These are phyloP conservation scores for Lamprologus sp. DNA, from an alignment of 2,113 vertebrate genomes.

Conservation along the genomic window DNA sequence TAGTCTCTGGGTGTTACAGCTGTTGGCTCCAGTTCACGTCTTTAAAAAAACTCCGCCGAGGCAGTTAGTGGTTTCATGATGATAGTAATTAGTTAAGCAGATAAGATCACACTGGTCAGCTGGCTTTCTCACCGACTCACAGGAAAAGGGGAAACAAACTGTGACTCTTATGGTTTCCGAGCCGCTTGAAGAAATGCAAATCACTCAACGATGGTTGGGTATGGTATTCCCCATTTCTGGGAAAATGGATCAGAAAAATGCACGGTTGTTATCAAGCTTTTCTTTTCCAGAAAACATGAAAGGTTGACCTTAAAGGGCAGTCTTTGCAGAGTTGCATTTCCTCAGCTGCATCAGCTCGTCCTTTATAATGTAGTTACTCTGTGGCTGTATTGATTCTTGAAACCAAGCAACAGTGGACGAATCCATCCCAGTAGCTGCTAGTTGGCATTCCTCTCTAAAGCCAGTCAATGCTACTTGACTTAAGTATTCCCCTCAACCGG, in stretches of 20 bases:
- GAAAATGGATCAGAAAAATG: neutral
- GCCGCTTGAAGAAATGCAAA: neutral
- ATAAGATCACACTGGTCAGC: neutral
- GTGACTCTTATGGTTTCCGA: neutral
- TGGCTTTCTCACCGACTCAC: neutral
- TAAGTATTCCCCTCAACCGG: constrained; percentile 13
- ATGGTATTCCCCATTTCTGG: neutral
- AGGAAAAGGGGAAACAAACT: neutral
- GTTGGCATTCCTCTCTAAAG: constrained; percentile 37
- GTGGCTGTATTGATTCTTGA: constrained; percentile 47
- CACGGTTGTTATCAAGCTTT: neutral
- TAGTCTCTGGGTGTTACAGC: neutral
- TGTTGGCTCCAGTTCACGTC: neutral
- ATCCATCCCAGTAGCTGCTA: constrained; percentile 6
- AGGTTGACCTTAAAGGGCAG: neutral
- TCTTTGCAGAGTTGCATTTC: neutral
- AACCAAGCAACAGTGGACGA: constrained; percentile 41
- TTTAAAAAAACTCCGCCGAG: neutral
- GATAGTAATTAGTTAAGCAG: constrained; percentile 2
- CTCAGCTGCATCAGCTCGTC: neutral
- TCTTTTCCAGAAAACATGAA: neutral
- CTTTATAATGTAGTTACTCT: neutral
- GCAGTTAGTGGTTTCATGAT: neutral
- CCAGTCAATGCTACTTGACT: constrained; percentile 53
- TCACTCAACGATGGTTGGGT: neutral